Conservation (phyloP, 1,140 invertebrate genomes). For the Anoplophora glabripennis region DNA sequence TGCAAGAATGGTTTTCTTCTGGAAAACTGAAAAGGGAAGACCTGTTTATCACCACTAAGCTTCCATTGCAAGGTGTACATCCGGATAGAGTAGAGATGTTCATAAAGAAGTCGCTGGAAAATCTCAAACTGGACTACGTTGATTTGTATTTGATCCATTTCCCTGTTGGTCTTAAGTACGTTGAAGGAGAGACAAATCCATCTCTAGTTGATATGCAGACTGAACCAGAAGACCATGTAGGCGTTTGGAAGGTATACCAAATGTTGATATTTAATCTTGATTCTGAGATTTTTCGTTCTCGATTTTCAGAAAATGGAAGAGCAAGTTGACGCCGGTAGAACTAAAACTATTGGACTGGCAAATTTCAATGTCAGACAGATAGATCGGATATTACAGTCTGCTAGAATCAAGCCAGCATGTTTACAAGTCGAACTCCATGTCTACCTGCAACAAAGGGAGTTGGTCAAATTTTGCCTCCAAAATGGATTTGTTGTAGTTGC, state of each 20-base stretch:
- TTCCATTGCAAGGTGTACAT: constrained; percentile 35
- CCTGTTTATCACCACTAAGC: constrained; percentile 63
- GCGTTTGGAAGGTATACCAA: constrained; percentile 67
- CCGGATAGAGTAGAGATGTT: constrained; percentile 25
- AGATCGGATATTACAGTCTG: constrained; percentile 58
- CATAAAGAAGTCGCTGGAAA: constrained; percentile 52
- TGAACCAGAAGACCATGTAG: constrained; percentile 69
- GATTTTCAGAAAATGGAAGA: constrained; percentile 68
- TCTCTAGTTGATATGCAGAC: constrained; percentile 58
- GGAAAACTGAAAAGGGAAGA: constrained; percentile 66
- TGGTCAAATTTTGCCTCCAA: constrained; percentile 69
- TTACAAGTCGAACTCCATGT: constrained; percentile 79
- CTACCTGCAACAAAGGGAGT: constrained; percentile 74
- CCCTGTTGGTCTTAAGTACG: constrained; percentile 63
- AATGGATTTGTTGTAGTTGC: constrained; percentile 73
- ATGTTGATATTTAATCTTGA: too few species aligned
- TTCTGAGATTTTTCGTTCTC: too few species aligned
- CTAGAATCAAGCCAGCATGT: constrained; percentile 66
- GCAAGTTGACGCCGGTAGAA: constrained; percentile 59
- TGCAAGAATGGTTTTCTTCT: constrained; percentile 67
- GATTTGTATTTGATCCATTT: constrained; percentile 84
- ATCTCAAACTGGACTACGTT: constrained; percentile 73
- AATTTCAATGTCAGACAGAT: constrained; percentile 74
- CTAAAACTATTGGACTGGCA: constrained; percentile 69
- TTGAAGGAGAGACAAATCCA: constrained; percentile 49